phyloP scores from a whole-genome alignment of 2,113 vertebrate species.

The Pipa parva region DNA sequence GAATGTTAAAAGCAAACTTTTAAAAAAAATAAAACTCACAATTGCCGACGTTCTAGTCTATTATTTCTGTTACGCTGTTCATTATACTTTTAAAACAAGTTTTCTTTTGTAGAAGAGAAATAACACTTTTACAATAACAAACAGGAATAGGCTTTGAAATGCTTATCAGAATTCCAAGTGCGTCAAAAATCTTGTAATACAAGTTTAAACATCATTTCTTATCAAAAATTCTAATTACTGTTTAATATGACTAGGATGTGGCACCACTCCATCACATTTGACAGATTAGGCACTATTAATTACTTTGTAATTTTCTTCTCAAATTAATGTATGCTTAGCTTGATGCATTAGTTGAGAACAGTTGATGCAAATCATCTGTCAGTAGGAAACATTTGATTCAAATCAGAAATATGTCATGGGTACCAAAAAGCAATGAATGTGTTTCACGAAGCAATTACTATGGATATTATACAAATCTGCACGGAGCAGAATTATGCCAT shows the following conservation, averaged over 20 bases:
- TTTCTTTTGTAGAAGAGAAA: too few relatives aligned
- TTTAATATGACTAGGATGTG: conserved; percentile 3
- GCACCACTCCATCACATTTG: conserved; percentile 4
- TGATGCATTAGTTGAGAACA: background rate
- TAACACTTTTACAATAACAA: too few relatives aligned
- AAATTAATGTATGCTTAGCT: conserved; percentile 22
- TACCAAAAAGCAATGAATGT: background rate
- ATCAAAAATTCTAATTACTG: conserved; percentile 13
- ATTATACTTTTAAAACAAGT: too few relatives aligned
- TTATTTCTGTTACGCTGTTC: too few relatives aligned
- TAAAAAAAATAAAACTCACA: too few relatives aligned
- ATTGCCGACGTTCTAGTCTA: too few relatives aligned
- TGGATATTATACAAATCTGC: background rate
- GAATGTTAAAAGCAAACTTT: too few relatives aligned
- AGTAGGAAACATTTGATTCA: conserved; percentile 6
- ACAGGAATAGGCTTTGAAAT: conserved; percentile 1
- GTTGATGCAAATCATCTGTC: background rate
- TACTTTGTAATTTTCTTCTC: conserved; percentile 14
- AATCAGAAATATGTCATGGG: background rate
- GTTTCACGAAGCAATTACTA: background rate
- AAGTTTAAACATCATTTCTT: background rate
- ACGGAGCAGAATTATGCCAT: background rate
- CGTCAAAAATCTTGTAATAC: background rate
- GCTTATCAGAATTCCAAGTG: background rate
- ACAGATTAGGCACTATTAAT: conserved; percentile 25